Base-by-base conservation (phyloP, 2,797 vertebrate genomes). In the Tarsius wallacei region DNA sequence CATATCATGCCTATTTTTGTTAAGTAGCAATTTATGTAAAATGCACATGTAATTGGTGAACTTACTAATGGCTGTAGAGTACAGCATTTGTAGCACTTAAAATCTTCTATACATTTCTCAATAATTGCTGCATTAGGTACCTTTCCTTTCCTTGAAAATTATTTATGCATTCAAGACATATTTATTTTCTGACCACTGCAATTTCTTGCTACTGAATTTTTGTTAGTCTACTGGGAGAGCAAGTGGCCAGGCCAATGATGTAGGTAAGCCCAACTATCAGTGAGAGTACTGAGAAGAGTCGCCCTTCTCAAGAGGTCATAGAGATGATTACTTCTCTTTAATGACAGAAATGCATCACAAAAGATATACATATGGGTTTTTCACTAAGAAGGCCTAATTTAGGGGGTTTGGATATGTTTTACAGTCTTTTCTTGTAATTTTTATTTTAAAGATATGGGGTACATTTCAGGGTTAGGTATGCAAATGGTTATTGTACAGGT, bases 111-210 rank as follows among this genome's bases (percentile, higher is more conserved):
- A 24, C 5, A 19, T 84, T 66, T 80, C 55, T 91, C 17, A 61
- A 53, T 94, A 73, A 91, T 51, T 36, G 33, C 61, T 71, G 13
- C 8, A 61, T 16, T 84, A 19, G 15, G 21, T 2, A 73, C 21
- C 10, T 51, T 86, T 86, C 57, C 47, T 91, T 83, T 22, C 51
- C 88, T 87, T 86, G 36, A 89, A 90, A 80, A 87, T n/a, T 12
- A 64, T 14, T 88, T 33, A 49, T 74, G 19, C 1, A 76, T 93
- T 80, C 36, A 76, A 64, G 22, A 59, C 78, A 68, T 42, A 47
- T 59, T 57, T 87, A 14, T 49, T 66, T 83, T 33, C 13, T n/a
- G 22, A 53, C 1, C 33, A 71, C 21, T 73, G 17, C 5, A 61
- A 61, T 28, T 19, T 0, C 4, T 87, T 66, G 12, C 21, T 31